These are phyloP conservation scores for Bos indicus DNA, from an alignment of 2,113 vertebrate genomes.

Conservation along the genomic window DNA sequence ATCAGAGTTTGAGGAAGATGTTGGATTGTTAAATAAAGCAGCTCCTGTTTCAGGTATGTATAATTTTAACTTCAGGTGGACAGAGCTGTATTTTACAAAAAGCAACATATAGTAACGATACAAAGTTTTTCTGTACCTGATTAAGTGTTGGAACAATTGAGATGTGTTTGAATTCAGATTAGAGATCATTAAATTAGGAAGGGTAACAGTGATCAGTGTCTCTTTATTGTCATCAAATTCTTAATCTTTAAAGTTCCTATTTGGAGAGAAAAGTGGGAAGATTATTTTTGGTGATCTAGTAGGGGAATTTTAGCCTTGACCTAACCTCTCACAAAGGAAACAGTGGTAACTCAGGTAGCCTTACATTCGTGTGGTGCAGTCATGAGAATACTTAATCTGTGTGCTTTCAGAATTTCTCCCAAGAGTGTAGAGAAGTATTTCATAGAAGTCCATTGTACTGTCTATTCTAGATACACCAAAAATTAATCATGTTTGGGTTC, in stretches of 20 bases:
- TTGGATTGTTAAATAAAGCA: slow-evolving; percentile 97
- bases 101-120: not conserved
- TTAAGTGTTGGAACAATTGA: not conserved
- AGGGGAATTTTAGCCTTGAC: not conserved
- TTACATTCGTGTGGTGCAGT: not conserved
- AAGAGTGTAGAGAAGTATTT: not conserved
- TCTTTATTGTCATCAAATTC: not conserved
- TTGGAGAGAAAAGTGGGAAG: not conserved
- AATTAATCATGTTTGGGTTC: not conserved
- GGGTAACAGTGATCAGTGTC: not conserved
- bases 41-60: slow-evolving; percentile 93
- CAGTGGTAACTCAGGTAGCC: not conserved
- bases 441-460: not conserved
- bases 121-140: not conserved
- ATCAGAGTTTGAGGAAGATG: slow-evolving; percentile 96
- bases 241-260: not conserved
- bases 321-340: not conserved
- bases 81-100: not conserved
- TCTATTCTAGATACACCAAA: not conserved
- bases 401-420: not conserved
- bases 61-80: not conserved
- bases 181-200: not conserved
- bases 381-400: not conserved
- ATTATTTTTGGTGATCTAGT: not conserved
- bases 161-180: not conserved